Evolutionary conservation across 1,140 invertebrate species (phyloP).

Genomic region (Atopsyche davidsoni): DNA sequence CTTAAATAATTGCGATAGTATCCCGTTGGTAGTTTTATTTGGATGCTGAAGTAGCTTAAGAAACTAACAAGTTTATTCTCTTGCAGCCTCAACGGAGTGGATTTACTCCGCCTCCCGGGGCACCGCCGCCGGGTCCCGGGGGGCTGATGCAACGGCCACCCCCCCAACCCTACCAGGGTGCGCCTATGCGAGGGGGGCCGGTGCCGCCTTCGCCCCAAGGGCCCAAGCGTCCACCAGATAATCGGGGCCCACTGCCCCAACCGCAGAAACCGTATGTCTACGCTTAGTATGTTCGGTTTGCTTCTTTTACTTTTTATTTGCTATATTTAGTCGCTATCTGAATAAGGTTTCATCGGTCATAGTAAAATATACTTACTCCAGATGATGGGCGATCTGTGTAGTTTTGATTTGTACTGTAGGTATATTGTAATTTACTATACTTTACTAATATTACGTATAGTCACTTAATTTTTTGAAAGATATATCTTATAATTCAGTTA

Average conservation of each 20-base stretch:
- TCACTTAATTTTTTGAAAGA: too few relatives aligned
- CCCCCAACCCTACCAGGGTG: conserved; percentile 37
- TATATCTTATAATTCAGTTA: too few relatives aligned
- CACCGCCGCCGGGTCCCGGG: conserved; percentile 39
- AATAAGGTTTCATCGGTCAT: too few relatives aligned
- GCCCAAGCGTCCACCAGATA: conserved; percentile 57
- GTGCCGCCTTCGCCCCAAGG: conserved; percentile 47
- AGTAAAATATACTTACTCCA: too few relatives aligned
- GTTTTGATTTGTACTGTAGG: too few relatives aligned
- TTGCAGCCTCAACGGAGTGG: conserved; percentile 34
- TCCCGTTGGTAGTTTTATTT: neutral
- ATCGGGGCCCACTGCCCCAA: conserved; percentile 53
- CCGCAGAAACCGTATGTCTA: conserved; percentile 56
- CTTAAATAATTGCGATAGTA: neutral
- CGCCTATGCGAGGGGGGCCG: conserved; percentile 52
- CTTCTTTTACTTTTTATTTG: conserved; percentile 27
- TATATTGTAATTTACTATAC: too few relatives aligned
- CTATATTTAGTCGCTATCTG: conserved; percentile 18
- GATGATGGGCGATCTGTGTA: too few relatives aligned
- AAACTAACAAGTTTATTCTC: neutral
- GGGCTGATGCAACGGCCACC: conserved; percentile 52
- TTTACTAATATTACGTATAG: too few relatives aligned
- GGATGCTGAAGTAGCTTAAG: neutral
- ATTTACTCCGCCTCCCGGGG: conserved; percentile 29
- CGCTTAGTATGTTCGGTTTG: conserved; percentile 33